Evolutionary conservation across 2,888 invertebrate species (phyloP), one percentile per base, ranked within the genome.

Genomic region (Eristalinus sepulchralis): DNA sequence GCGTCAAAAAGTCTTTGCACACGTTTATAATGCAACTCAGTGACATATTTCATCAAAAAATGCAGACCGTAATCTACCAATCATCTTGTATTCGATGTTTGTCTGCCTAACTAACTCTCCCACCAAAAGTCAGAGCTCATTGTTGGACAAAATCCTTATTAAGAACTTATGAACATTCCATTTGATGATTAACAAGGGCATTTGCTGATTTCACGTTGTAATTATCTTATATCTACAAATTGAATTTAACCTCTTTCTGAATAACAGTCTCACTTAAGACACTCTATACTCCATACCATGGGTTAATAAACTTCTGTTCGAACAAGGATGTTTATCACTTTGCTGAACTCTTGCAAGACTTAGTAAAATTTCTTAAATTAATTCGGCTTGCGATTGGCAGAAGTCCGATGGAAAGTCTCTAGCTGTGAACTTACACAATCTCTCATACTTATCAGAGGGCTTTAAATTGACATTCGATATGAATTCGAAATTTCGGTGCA

Each of bases 41-140:
- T 66, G 66, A 66, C 34, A 72, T 72, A 67, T 62, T 27, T 66
- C 24, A 72, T n/a, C 77, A 83, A 83, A 78, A 71, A 78, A 78
- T 68, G 72, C 33, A 63, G 55, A 68, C 72, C 68, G 63, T 78
- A 78, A 83, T 83, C 77, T 67, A 68, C 67, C 67, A 77, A 83
- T 72, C 77, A 83, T 60, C 71, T 73, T 83, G 72, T 64, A 78
- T 78, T 78, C 73, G 78, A n/a, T n/a, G n/a, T n/a, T n/a, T n/a
- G n/a, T n/a, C n/a, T n/a, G n/a, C n/a, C n/a, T n/a, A n/a, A n/a
- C n/a, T n/a, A n/a, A n/a, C n/a, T n/a, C n/a, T n/a, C n/a, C n/a
- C n/a, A n/a, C n/a, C n/a, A n/a, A n/a, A n/a, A n/a, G n/a, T n/a
- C n/a, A n/a, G n/a, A 17, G 8, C 11, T 17, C 22, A 34, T 68